Evolutionary conservation across 2,113 vertebrate genomes (phyloP), one percentile per base, ranked within the genome.

Genomic region (Athene noctua): DNA sequence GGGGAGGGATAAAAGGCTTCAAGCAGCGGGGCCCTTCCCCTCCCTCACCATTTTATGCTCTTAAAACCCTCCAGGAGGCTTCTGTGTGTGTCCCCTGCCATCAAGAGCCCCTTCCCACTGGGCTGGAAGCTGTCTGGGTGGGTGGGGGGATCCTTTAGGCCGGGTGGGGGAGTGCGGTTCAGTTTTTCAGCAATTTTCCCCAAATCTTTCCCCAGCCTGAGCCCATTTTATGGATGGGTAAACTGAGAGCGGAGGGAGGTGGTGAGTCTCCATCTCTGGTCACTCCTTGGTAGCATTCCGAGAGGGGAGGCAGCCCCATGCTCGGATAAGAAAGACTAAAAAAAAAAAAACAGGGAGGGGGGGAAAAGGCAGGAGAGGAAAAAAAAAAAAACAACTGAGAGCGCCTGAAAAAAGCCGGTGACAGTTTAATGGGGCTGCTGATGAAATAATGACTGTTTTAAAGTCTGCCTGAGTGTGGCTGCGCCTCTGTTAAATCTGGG

Each of bases 361-460:
- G 70, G 70, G 65, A 70, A 81, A 86, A 82, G 44, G 32, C 47
- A 10, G 18, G 88, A 93, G 90, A 52, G 42, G n/a, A 44, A 46
- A 34, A 36, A 38, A 44, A 68, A 9, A 78, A 52, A 49, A 42
- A 42, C 67, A 67, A 12, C 32, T 3, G 15, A 2, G 34, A 57
- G 74, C 32, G 82, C 51, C 47, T 74, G 73, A 49, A 40, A 75
- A 84, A 74, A 90, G 72, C 51, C 13, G 22, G 47, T 96, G 95
- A 97, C 95, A 96, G 88, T 77, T 96, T 97, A 94, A 97, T 96
- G 79, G 88, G 52, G 26, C 78, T 8, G 86, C 84, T 97, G 95
- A 95, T 94, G 91, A 74, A 96, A 92, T 95, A 96, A 94, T 93
- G 95, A 92, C 57, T 59, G 58, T 79, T 96, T 96, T 92, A 38